These are phyloP conservation scores for Diadromus collaris DNA, from an alignment of 2,888 invertebrate species.

Conservation along the genomic window DNA sequence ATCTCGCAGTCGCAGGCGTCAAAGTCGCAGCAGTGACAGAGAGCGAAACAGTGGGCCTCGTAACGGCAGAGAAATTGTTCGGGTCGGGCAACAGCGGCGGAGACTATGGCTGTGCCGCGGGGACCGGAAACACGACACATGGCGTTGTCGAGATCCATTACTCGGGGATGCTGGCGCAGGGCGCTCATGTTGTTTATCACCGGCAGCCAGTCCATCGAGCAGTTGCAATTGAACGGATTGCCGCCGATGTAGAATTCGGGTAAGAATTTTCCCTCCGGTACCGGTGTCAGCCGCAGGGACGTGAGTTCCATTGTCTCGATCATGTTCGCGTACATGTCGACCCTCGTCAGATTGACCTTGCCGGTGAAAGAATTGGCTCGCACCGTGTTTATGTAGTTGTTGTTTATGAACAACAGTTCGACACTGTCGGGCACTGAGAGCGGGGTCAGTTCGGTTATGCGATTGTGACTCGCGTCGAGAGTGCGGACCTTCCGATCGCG, in stretches of 20 bases:
- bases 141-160: conserved; percentile 94
- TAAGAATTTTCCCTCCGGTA: conserved; percentile 87
- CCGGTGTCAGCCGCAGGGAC: conserved; percentile 88
- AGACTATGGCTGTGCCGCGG: conserved; percentile 89
- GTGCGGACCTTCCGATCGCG: conserved; percentile 86
- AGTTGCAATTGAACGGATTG: conserved; percentile 97
- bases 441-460: conserved; percentile 90
- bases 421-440: conserved; percentile 94
- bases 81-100: conserved; percentile 88
- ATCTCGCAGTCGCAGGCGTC: conserved; percentile 98
- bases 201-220: conserved; percentile 97
- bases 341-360: conserved; percentile 91
- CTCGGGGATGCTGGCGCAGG: conserved; percentile 91
- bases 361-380: conserved; percentile 93
- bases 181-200: conserved; percentile 93
- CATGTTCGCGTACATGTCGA: conserved; percentile 95
- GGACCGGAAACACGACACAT: conserved; percentile 94
- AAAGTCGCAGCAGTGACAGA: conserved; percentile 98
- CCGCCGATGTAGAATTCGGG: conserved; percentile 96
- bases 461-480: conserved; percentile 94
- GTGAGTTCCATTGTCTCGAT: conserved; percentile 91
- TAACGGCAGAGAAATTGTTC: conserved; percentile 96
- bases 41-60: conserved; percentile 95
- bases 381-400: conserved; percentile 91
- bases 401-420: conserved; percentile 93